A percentile compares a stretch with the other conserved stretches of the same genome.
Conservation (phyloP, 1,140 invertebrate species). For the Bactericera cockerelli region DNA sequence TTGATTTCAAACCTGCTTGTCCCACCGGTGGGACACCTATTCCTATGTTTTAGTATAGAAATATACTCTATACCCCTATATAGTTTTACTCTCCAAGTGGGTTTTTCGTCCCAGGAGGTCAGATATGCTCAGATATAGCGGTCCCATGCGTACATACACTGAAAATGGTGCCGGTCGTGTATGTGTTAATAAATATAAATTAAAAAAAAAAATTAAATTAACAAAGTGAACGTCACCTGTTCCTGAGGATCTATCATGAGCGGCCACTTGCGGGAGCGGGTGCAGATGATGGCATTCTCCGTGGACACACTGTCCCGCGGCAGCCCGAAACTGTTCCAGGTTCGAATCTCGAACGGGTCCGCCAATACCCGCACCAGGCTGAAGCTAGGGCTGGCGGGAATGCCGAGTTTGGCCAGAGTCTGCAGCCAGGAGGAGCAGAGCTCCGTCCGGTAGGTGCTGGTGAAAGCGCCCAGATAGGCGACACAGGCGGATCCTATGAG, state of each 20-base stretch:
- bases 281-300: slow-evolving; percentile 76
- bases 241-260: slow-evolving; percentile 84
- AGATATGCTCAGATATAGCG: too few relatives aligned
- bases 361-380: slow-evolving; percentile 56
- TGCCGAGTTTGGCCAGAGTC: slow-evolving; percentile 39
- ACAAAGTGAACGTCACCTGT: too few relatives aligned
- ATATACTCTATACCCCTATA: too few relatives aligned
- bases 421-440: slow-evolving; percentile 50
- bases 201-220: too few relatives aligned
- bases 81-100: too few relatives aligned
- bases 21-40: too few relatives aligned
- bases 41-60: too few relatives aligned
- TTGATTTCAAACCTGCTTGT: too few relatives aligned
- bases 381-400: slow-evolving; percentile 51
- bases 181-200: too few relatives aligned
- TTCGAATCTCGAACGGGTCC: slow-evolving; percentile 65
- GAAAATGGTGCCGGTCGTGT: too few relatives aligned
- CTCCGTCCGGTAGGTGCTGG: slow-evolving; percentile 49
- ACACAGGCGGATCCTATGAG: slow-evolving; percentile 68
- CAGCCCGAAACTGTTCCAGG: slow-evolving; percentile 68
- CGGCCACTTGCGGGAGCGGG: slow-evolving; percentile 61
- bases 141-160: too few relatives aligned
- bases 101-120: too few relatives aligned
- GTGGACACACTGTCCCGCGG: slow-evolving; percentile 69
- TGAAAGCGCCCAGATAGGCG: slow-evolving; percentile 79